Base-by-base conservation (phyloP, 2,888 invertebrate genomes). In the Thecophora atra region DNA sequence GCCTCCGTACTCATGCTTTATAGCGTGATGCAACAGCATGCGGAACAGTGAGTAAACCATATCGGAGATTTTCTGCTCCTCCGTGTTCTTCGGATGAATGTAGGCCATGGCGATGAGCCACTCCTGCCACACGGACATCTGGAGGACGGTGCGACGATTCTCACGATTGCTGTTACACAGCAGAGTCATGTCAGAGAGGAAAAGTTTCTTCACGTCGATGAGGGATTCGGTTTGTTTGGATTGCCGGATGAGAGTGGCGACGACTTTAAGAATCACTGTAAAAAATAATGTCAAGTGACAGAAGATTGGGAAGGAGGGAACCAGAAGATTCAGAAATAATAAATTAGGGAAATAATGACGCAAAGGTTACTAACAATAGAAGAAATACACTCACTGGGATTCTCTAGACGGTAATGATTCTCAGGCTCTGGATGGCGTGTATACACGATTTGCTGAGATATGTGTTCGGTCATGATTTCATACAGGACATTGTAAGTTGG, bases 111-210 rank as follows among this genome's bases (percentile, higher is more conserved):
- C 98, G 79, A 99, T 99, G 15, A 99, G 89, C 99, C 99, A 99
- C 83, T 98, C 99, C 87, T 96, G 96, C 99, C 99, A 99, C 0
- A 99, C 99, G 0, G 99, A 99, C 99, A 99, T 99, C 88, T 99
- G 99, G 56, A 99, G 89, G 17, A 99, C 97, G 0, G 98, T 99
- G 80, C 98, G 90, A 67, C 99, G 88, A 87, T 99, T 99, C 85
- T 99, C 99, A 17, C 98, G 90, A 86, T 97, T 98, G 86, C 97
- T 97, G 84, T 96, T 97, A 88, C 99, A 99, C 72, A 99, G 88
- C 67, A 97, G 88, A n/a, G 98, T 98, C 94, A 99, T 97, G 86
- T 99, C 99, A 1, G 97, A 96, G 7, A 99, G 90, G 87, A 99
- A 99, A 68, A 97, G 88, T 83, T 97, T 97, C 88, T 98, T 98